Base-by-base conservation (phyloP, 2,888 invertebrate species). In the Leptinotarsa peninsularis region DNA sequence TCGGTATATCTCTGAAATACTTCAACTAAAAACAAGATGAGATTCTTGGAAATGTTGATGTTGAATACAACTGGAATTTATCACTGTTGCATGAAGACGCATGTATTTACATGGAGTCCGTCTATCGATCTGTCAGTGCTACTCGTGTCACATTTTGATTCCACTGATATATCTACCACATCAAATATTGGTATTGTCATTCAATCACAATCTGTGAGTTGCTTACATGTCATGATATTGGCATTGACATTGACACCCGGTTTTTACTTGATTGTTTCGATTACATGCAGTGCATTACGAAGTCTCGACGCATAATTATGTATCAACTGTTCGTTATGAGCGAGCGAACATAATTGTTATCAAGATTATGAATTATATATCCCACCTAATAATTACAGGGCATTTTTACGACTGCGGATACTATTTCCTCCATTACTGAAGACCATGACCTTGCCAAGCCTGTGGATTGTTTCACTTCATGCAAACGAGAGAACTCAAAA, bases 131-230 rank as follows among this genome's bases (percentile, higher is more conserved):
- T 76, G 75, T 67, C 68, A 66, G 10, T 72, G 52, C n/a, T 70
- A 67, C 66, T 70, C 58, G 23, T 58, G 27, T 71, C 43, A 67
- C 60, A 18, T 76, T 70, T 72, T 58, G 69, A 72, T 69, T 75
- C 33, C 21, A 23, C 66, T 72, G 75, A 71, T 71, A 71, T 71
- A 68, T 75, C 71, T 52, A 71, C 71, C 71, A 70, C 52, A 66
- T 69, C 69, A 66, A 75, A 66, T 75, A 75, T 76, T 58, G 72
- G 60, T 76, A 76, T 73, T 76, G 75, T 73, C 72, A 66, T 76
- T 76, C 72, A 73, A 76, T 76, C 75, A 72, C 56, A 58, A 50
- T 15, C 66, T 70, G 67, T 72, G 13, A 23, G 49, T 43, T 43
- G 66, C 56, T 50, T 49, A 72, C 49, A 49, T 58, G 66, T 33